Evolutionary conservation across 2,888 invertebrate species (phyloP).

Genomic region (Caradrina kadenii): DNA sequence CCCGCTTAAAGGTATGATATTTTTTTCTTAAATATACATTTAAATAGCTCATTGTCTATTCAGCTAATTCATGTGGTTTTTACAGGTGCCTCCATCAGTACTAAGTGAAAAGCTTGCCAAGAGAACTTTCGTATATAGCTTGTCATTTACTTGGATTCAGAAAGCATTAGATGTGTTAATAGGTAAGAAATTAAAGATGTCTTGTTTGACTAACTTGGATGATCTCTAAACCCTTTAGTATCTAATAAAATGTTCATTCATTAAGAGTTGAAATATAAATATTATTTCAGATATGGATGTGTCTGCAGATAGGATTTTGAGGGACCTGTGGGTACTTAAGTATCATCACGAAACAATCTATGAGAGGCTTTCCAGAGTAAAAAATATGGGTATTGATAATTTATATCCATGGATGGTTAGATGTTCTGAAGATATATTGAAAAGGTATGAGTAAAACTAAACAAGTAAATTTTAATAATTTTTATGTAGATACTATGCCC

Average conservation of each 20-base stretch:
- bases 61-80: constrained; percentile 40
- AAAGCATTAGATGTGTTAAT: constrained; percentile 88
- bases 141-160: constrained; percentile 89
- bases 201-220: background rate
- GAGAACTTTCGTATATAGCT: constrained; percentile 89
- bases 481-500: background rate
- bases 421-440: constrained; percentile 89
- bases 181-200: constrained; percentile 74
- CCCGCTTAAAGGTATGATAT: constrained; percentile 80
- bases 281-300: constrained; percentile 86
- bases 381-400: constrained; percentile 84
- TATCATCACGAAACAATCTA: constrained; percentile 90
- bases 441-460: constrained; percentile 81
- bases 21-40: background rate
- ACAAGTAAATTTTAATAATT: background rate
- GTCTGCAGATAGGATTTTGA: constrained; percentile 87
- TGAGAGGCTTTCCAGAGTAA: constrained; percentile 86
- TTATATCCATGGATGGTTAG: constrained; percentile 93
- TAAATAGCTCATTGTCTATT: background rate
- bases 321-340: constrained; percentile 92
- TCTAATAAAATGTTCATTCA: background rate
- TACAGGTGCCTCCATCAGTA: constrained; percentile 81
- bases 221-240: too few species aligned
- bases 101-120: constrained; percentile 86
- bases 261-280: background rate